Percentiles rank a stretch among this genome's conserved stretches.
Evolutionary conservation across 2,113 vertebrate species (phyloP).

Genomic region (Bungarus multicinctus): DNA sequence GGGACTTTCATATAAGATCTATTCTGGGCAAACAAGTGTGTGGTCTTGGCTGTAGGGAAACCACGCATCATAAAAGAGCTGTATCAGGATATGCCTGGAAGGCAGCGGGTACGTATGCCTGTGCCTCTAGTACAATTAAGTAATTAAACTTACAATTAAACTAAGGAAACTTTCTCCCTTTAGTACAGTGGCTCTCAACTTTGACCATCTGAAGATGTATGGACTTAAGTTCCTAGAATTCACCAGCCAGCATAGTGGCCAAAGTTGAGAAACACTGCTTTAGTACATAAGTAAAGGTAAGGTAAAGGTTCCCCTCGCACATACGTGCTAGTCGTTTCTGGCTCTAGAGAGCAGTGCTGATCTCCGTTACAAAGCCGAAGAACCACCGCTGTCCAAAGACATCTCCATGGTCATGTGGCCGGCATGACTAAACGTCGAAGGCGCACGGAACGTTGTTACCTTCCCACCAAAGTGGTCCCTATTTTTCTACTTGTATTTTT

Average conservation of each 20-base stretch:
- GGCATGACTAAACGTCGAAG: no score
- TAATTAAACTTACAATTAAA: neutral
- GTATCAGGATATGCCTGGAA: neutral
- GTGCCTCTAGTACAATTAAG: neutral
- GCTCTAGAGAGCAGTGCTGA: no score
- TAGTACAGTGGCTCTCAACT: neutral
- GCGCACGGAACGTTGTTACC: no score
- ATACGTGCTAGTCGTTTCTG: no score
- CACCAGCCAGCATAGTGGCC: neutral
- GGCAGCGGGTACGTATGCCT: neutral
- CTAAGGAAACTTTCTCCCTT: neutral
- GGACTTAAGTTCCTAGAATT: neutral
- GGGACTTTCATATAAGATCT: neutral
- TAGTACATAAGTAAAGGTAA: no score
- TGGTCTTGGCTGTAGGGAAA: neutral
- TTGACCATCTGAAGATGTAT: neutral
- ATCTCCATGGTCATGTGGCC: no score
- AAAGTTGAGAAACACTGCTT: neutral
- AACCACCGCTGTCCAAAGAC: no score
- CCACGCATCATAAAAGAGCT: neutral
- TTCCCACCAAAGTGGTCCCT: no score
- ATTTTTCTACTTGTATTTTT: no score
- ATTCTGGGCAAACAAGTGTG: neutral
- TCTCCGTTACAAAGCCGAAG: no score
- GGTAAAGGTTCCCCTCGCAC: no score